Evolutionary conservation across 2,113 vertebrate species (phyloP), one percentile per base, ranked within the genome.

Genomic region (Phyllostomus hastatus): DNA sequence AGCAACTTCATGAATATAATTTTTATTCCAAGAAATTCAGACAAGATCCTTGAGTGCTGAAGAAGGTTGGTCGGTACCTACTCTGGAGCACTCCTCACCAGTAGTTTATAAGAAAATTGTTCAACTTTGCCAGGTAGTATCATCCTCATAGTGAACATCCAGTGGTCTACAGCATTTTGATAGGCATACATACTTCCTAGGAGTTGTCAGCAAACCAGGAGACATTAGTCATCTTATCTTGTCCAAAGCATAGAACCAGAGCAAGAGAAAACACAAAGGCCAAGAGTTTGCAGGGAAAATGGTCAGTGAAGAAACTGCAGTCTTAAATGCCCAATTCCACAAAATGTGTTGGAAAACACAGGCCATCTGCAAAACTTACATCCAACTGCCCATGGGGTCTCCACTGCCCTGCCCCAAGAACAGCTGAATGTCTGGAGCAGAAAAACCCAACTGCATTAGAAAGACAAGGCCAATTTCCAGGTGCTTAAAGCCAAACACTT

Each of bases 1-100:
- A 97, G 98, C 20, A 94, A 80, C 35, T 95, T 97, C 0, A 98
- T 99, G 88, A 97, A 98, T 96, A 99, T 99, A 98, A 98, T 97
- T 48, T 99, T 99, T 57, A 97, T 97, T 54, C 98, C 99, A 70
- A 99, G 98, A 96, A 97, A 91, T 22, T 14, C 26, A 7, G 81
- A 41, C 0, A 82, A 97, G 88, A 59, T 48, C n/a, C 94, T 93
- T 22, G 4, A 73, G 7, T 78, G 70, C 61, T 82, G 69, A 95
- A 91, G 52, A 97, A 31, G 80, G 41, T 14, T 35, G 67, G 17
- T 50, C 70, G 87, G 79, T 48, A 43, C 50, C 90, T 41, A 38
- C 22, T 43, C 67, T 16, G 46, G 84, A 38, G n/a, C 9, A 87
- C 75, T 88, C 50, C 64, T 93, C 75, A 79, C 69, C 35, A 75